Evolutionary conservation across 2,888 invertebrate species (phyloP), one percentile per base, ranked within the genome.

Genomic region (Candidula unifasciata): DNA sequence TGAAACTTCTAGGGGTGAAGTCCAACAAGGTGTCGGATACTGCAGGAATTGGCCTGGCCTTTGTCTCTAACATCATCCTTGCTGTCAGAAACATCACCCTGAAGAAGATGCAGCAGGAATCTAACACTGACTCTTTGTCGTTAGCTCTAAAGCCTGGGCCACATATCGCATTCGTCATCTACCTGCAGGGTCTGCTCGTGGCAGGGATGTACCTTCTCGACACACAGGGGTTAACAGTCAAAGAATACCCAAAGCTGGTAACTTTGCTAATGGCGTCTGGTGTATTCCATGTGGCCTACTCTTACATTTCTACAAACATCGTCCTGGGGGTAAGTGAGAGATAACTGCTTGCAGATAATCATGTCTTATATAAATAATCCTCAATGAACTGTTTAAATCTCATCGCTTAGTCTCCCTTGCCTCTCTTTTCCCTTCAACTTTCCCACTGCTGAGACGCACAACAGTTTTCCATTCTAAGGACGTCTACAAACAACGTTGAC

Each of bases 21-120:
- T 8, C 66, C 6, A 24, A 8, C 6, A 10, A 18, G 66, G n/a
- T n/a, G n/a, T n/a, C n/a, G n/a, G n/a, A n/a, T 27, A 24, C 54
- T 16, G 21, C 27, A 1, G 78, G 78, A n/a, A 78, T 78, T 24
- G 5, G n/a, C 13, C 57, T 87, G 64, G 89, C 89, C 18, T 77
- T 88, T 44, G n/a, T 86, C 10, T 89, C 89, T 1, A 89, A 89
- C 76, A 71, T 89, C 35, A 80, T 87, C 37, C 77, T 88, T 30
- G 87, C 87, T 21, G 54, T 87, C 0, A 73, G 89, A 84, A 89
- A 89, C 80, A 85, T 87, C 2, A 79, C 83, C 33, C 84, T 89
- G 16, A 89, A 89, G 77, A 73, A 35, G 74, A 68, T 80, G 2
- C 78, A 81, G 24, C 3, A 16, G 3, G 71, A 44, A 1, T 37